Percentiles rank a stretch among this genome's conserved stretches.
Evolutionary conservation across 2,888 invertebrate species (phyloP).

Genomic region (Copidosoma aretas): DNA sequence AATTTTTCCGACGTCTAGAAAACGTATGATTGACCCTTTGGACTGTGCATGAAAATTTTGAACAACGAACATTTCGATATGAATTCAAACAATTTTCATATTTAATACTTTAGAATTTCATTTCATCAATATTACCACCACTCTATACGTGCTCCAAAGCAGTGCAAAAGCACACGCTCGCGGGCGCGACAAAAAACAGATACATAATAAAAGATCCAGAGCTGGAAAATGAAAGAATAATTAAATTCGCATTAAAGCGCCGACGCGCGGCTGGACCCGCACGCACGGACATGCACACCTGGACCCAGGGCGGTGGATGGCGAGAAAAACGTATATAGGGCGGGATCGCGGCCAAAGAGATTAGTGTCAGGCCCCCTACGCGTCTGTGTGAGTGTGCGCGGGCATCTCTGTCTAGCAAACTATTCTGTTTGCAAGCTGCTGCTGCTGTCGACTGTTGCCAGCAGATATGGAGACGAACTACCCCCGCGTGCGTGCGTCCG

Average conservation of each 20-base stretch:
- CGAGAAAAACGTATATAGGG: background rate
- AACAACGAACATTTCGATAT: too few species aligned
- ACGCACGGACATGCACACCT: background rate
- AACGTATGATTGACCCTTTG: too few species aligned
- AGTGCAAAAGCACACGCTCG: too few species aligned
- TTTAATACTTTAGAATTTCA: too few species aligned
- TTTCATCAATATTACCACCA: too few species aligned
- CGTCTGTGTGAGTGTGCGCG: background rate
- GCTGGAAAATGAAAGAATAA: background rate
- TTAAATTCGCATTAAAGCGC: background rate
- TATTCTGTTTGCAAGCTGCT: constrained; percentile 33
- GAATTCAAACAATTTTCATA: too few species aligned
- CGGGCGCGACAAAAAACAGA: too few species aligned
- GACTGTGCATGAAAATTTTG: too few species aligned
- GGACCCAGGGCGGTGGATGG: too few species aligned
- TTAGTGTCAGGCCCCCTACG: constrained; percentile 44
- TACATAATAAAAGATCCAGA: background rate
- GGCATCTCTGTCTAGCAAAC: constrained; percentile 19
- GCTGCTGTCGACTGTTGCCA: constrained; percentile 33
- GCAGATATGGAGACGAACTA: constrained; percentile 30
- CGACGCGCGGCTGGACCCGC: background rate
- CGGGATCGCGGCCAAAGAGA: constrained; percentile 50
- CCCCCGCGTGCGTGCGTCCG: constrained; percentile 1
- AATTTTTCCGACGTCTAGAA: too few species aligned
- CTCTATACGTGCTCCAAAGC: too few species aligned